phyloP scores from a whole-genome alignment of 2,797 vertebrate genomes.

The Tadarida brasiliensis region DNA sequence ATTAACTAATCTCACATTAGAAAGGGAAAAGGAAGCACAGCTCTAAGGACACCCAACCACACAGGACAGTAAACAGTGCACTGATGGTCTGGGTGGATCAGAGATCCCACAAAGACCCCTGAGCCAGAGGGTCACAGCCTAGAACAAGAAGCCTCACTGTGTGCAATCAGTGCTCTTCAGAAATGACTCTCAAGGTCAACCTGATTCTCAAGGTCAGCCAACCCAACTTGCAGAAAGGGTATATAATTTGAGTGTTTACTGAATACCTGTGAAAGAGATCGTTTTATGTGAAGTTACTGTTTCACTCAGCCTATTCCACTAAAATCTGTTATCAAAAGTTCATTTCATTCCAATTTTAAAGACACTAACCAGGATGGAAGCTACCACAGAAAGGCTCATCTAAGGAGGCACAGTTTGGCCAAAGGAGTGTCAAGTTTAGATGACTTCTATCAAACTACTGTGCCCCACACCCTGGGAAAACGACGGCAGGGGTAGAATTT shows the following conservation, averaged over 20 bases:
- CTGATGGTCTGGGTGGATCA: not conserved
- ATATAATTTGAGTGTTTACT: not conserved
- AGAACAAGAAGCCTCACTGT: not conserved
- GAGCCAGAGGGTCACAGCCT: not conserved
- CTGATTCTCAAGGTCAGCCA: slow-evolving; percentile 45
- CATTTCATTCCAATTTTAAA: not conserved
- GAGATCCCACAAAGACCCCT: slow-evolving; percentile 43
- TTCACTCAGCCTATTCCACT: not conserved
- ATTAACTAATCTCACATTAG: slow-evolving; percentile 21
- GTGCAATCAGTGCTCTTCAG: not conserved
- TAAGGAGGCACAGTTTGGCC: not conserved
- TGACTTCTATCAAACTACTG: too few relatives aligned
- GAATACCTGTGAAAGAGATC: slow-evolving; percentile 10
- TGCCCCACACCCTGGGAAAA: too few relatives aligned
- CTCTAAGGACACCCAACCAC: slow-evolving; percentile 9
- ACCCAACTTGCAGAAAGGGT: not conserved
- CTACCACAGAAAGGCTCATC: not conserved
- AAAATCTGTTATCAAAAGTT: not conserved
- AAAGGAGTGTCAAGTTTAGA: not conserved
- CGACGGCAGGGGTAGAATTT: too few relatives aligned
- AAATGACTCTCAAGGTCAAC: slow-evolving; percentile 40
- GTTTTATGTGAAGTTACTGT: not conserved
- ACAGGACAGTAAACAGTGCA: not conserved
- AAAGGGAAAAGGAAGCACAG: slow-evolving; percentile 28
- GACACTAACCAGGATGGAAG: not conserved